Evolutionary conservation across 2,797 vertebrate species (phyloP), one percentile per base, ranked within the genome.

Genomic region (Oreochromis grahami): DNA sequence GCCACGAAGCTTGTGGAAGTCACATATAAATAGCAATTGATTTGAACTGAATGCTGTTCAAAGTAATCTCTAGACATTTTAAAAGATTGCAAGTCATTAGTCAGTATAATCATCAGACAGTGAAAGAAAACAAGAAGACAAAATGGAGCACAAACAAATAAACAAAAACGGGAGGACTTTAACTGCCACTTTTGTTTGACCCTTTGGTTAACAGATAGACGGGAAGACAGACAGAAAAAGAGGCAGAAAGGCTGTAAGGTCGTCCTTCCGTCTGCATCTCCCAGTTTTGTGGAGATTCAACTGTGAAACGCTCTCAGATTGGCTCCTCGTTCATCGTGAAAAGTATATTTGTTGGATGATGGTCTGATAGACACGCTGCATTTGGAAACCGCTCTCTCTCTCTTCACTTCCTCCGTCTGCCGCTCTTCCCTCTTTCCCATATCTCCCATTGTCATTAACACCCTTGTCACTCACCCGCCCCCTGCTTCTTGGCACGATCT

Each of bases 301-400:
- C 78, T 92, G 90, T 94, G 89, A 89, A 91, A 85, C 88, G 70
- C 78, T 84, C 77, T 92, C 88, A 88, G 89, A 92, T 94, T 94
- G 88, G 70, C 84, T 90, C 87, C 50, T 21, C 41, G 53, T 80
- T 78, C 80, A 81, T 81, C 77, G 68, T 83, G 86, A 86, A 85
- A 77, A 87, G 83, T 82, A 88, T 84, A 87, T 91, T 84, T 88
- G 82, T 74, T 74, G 65, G 45, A 81, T 80, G 77, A 91, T 80
- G 84, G 80, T 52, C 50, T 14, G 87, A 84, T 68, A 90, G 93
- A 94, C 91, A 92, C 81, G 86, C 85, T 78, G 84, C 88, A 93
- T 95, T 93, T 93, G 89, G 81, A 89, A 80, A 78, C 84, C 86
- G 41, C 82, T 78, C 84, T 70, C 76, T 70, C 76, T 84, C 76